A percentile compares a stretch with the other conserved stretches of the same genome.
Conservation (phyloP, 2,797 vertebrate species). For the Capromys pilorides region DNA sequence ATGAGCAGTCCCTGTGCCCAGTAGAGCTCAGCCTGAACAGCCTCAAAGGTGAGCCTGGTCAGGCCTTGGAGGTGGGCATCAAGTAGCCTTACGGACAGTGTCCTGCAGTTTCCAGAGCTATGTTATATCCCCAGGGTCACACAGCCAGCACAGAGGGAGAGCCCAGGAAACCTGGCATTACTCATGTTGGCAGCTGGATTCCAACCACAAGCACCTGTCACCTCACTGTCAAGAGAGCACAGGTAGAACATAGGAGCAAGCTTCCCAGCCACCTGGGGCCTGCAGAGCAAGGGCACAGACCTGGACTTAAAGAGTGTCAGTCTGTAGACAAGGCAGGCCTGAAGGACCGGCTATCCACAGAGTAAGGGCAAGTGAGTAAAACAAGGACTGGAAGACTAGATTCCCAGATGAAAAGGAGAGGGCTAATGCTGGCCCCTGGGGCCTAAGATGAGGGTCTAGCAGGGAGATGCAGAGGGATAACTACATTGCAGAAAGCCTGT, state of each 20-base stretch:
- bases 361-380: neutral
- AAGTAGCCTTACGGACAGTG: neutral
- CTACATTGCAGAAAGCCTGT: neutral
- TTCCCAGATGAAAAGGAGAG: neutral
- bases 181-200: neutral
- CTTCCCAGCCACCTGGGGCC: neutral
- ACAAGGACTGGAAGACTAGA: neutral
- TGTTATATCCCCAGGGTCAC: neutral
- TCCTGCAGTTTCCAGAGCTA: neutral
- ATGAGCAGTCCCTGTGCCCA: neutral
- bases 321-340: neutral
- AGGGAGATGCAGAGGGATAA: accelerated
- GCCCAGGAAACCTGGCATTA: neutral
- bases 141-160: neutral
- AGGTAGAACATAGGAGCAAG: neutral
- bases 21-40: neutral
- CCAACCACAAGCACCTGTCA: neutral
- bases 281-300: neutral
- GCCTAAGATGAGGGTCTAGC: neutral
- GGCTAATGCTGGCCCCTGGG: too few relatives aligned
- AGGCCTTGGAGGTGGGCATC: neutral
- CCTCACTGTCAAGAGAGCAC: neutral
- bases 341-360: neutral
- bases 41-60: neutral
- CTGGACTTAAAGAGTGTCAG: neutral